Base-by-base conservation (phyloP, 1,140 invertebrate species). In the Charaxes varanes region DNA sequence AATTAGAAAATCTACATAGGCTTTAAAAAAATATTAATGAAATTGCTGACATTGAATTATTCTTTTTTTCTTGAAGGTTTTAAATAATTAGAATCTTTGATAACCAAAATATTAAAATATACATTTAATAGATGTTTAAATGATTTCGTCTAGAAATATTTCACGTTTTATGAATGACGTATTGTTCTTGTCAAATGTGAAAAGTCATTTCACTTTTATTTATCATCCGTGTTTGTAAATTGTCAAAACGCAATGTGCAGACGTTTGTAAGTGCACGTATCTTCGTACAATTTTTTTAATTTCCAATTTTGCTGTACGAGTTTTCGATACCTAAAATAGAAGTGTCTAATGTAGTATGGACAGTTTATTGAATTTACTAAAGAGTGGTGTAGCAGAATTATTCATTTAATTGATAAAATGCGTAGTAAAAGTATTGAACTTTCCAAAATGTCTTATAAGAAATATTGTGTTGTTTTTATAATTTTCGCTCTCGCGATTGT, bases 391-490 rank as follows among this genome's bases (percentile, higher is more conserved):
- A 21, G 22, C 36, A 18, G 48, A 46, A 30, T 36, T 14, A 17
- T 10, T 24, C 24, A 24, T 26, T 32, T 35, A 35, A 26, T 28
- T 45, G 47, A 49, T 31, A 30, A 43, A 36, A 43, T 30, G 23
- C 16, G 33, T 23, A 14, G 30, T 21, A 45, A 24, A 35, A 33
- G 10, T 44, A 21, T 32, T 18, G 30, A 45, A 46, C 35, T 46
- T 46, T 46, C 43, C 15, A 59, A 65, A 70, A 83, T 83, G 79
- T 66, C 54, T 49, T 64, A 54, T 19, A 73, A 64, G 67, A 79
- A 77, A 60, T 76, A 56, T 59, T 78, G 65, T 72, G 63, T 79
- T 66, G 67, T 81, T 64, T 71, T 83, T 73, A 69, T 78, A 62
- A 69, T 78, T 62, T 79, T 76, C 41, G 65, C 64, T 60, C 56